Evolutionary conservation across 2,797 vertebrate species (phyloP).

Genomic region (Cetoscarus ocellatus): DNA sequence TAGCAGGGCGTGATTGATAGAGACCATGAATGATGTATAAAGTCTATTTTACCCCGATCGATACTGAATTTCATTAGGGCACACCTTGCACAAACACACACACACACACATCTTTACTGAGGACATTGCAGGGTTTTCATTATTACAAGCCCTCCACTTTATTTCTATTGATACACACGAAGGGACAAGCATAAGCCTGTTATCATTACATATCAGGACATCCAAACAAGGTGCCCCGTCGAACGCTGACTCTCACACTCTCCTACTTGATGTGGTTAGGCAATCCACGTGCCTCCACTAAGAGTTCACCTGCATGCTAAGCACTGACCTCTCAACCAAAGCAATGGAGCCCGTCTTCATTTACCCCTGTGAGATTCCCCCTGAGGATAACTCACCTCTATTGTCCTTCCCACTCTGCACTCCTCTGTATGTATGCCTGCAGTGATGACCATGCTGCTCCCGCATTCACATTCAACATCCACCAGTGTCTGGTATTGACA

Average conservation of each 20-base stretch:
- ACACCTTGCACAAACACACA: conserved; percentile 44
- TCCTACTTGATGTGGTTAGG: conserved; percentile 68
- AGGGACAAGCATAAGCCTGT: conserved; percentile 28
- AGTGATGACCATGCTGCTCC: conserved; percentile 68
- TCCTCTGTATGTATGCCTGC: conserved; percentile 68
- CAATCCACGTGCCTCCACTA: conserved; percentile 48
- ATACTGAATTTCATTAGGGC: conserved; percentile 87
- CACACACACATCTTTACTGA: conserved; percentile 41
- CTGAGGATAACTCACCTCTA: conserved; percentile 75
- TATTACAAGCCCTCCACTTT: conserved; percentile 38
- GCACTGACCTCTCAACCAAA: conserved; percentile 74
- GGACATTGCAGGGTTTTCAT: conserved; percentile 52
- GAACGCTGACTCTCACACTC: conserved; percentile 68
- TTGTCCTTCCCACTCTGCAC: conserved; percentile 68
- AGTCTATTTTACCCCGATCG: conserved; percentile 87
- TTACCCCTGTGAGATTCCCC: conserved; percentile 71
- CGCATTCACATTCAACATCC: conserved; percentile 64
- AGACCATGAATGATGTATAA: conserved; percentile 91
- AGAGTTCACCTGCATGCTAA: conserved; percentile 79
- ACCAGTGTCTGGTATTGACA: conserved; percentile 46
- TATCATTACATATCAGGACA: conserved; percentile 64
- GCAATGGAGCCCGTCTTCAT: conserved; percentile 72
- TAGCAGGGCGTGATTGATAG: conserved; percentile 85
- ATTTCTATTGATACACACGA: conserved; percentile 56
- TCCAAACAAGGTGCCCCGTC: conserved; percentile 71